Percentiles rank a stretch among this genome's conserved stretches.
Evolutionary conservation across 2,888 invertebrate species (phyloP).

Genomic region (Quadriops clusia): DNA sequence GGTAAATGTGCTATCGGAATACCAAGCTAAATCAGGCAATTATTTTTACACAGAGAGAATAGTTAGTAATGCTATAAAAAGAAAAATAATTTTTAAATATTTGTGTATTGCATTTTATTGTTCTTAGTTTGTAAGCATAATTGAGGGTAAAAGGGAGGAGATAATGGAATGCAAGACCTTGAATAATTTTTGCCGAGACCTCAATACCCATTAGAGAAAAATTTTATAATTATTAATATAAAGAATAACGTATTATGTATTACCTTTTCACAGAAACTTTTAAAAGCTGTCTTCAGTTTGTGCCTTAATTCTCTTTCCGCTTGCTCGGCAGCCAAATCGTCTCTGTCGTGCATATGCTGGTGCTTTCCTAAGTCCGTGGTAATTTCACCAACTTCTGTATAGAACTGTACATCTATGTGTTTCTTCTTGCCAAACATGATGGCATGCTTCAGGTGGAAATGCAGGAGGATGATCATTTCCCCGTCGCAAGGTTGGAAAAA

Average conservation of each 20-base stretch:
- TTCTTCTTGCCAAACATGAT: conserved; percentile 99
- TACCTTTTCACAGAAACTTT: conserved; percentile 94
- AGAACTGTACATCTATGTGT: conserved; percentile 97
- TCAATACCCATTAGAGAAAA: too few relatives aligned
- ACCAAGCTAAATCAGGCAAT: too few relatives aligned
- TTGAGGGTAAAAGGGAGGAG: too few relatives aligned
- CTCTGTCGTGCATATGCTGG: conserved; percentile 99
- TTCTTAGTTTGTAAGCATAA: too few relatives aligned
- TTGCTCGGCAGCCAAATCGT: conserved; percentile 97
- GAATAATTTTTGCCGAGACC: too few relatives aligned
- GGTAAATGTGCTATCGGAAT: too few relatives aligned
- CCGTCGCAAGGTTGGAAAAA: conserved; percentile 99
- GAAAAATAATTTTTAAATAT: too few relatives aligned
- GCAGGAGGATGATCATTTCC: conserved; percentile 95
- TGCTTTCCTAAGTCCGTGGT: conserved; percentile 99
- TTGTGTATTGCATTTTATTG: too few relatives aligned
- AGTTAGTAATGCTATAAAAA: too few relatives aligned
- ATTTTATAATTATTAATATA: too few relatives aligned
- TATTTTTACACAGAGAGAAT: too few relatives aligned
- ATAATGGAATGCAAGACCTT: too few relatives aligned
- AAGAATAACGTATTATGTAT: conserved; percentile 5
- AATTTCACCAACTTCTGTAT: conserved; percentile 99
- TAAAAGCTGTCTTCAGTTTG: conserved; percentile 94
- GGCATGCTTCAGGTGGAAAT: conserved; percentile 97
- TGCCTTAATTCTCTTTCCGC: conserved; percentile 93